A percentile compares a stretch with the other conserved stretches of the same genome.
phyloP scores from a whole-genome alignment of 2,797 vertebrate species.

The Otolemur crassicaudatus region DNA sequence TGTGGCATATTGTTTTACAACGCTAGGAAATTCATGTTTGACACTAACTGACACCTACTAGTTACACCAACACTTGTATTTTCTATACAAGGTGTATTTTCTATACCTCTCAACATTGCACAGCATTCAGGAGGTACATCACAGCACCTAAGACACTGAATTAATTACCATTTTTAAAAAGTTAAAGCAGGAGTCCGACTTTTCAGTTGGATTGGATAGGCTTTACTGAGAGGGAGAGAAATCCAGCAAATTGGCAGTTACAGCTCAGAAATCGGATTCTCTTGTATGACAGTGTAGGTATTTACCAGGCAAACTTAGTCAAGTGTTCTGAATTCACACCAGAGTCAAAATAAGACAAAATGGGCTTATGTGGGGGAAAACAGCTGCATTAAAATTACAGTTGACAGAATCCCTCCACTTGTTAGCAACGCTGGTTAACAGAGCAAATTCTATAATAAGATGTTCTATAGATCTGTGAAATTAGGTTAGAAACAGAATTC shows the following conservation, averaged over 20 bases:
- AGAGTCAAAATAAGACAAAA: neutral
- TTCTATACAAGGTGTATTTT: neutral
- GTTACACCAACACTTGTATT: constrained; percentile 7
- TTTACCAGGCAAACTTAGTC: neutral
- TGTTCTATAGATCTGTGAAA: neutral
- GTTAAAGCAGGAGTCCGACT: neutral
- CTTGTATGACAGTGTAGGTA: neutral
- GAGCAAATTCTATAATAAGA: neutral
- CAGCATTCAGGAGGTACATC: neutral
- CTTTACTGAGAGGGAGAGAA: neutral
- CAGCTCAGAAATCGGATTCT: neutral
- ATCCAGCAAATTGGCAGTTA: neutral
- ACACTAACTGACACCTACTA: neutral
- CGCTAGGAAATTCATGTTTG: neutral
- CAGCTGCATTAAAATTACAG: neutral
- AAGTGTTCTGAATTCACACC: neutral
- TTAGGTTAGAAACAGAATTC: neutral
- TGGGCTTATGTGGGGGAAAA: neutral
- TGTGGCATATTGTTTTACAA: neutral
- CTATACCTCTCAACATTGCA: neutral
- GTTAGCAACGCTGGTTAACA: neutral
- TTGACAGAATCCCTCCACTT: neutral
- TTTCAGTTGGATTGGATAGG: neutral
- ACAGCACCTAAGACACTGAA: neutral
- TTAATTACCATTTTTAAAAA: neutral